Conservation (phyloP, 1,140 invertebrate species). For the Limonius californicus region DNA sequence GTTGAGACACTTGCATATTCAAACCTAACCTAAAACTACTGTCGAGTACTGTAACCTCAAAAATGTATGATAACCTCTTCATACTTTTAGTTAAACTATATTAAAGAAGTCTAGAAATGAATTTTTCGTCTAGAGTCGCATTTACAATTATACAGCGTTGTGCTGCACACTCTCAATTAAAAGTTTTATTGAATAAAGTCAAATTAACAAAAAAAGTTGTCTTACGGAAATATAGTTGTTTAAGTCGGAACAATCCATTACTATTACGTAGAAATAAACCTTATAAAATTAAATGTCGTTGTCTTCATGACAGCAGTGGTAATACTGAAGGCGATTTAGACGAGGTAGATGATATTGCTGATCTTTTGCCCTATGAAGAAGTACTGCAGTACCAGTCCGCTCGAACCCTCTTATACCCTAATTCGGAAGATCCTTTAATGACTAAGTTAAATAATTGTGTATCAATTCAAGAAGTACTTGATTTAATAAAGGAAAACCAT, state of each 20-base stretch:
- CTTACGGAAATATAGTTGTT: not conserved
- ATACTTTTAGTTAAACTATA: no score
- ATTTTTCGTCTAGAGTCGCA: no score
- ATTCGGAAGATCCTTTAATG: slow-evolving; percentile 30
- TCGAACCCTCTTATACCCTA: not conserved
- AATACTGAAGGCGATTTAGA: not conserved
- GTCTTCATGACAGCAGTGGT: not conserved
- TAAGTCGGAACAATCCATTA: no score
- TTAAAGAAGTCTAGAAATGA: no score
- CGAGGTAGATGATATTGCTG: not conserved
- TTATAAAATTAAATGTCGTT: not conserved
- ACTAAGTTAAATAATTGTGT: slow-evolving; percentile 30
- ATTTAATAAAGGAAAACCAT: slow-evolving; percentile 30
- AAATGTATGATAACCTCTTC: no score
- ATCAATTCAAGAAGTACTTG: slow-evolving; percentile 37
- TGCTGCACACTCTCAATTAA: no score
- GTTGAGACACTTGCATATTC: no score
- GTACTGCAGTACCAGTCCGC: not conserved
- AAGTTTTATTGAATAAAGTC: no score
- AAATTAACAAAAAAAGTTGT: not conserved
- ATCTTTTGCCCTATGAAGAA: not conserved
- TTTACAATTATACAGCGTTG: no score
- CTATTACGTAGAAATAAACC: not conserved
- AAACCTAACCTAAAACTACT: no score
- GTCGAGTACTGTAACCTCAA: no score